phyloP scores from a whole-genome alignment of 1,140 invertebrate genomes.

The Augochlora pura region DNA sequence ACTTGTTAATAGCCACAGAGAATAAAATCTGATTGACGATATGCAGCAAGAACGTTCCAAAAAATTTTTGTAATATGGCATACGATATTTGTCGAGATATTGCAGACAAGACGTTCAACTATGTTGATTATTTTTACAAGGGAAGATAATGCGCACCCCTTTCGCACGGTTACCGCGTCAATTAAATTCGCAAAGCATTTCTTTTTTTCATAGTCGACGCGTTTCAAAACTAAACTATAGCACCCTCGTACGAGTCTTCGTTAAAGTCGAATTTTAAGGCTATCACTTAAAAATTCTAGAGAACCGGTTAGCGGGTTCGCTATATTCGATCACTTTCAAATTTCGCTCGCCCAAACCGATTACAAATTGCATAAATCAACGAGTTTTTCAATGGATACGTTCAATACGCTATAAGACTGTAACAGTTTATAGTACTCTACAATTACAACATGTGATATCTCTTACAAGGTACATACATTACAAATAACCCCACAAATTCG shows the following conservation, averaged over 20 bases:
- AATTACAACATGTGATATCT: slow-evolving; percentile 75
- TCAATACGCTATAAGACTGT: slow-evolving; percentile 70
- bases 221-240: slow-evolving; percentile 55
- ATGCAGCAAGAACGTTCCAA: not conserved
- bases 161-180: slow-evolving; percentile 50
- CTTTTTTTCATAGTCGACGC: slow-evolving; percentile 38
- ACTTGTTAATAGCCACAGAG: too few species aligned
- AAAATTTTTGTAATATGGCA: not conserved
- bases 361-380: slow-evolving; percentile 65
- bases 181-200: slow-evolving; percentile 56
- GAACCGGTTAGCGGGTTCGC: slow-evolving; percentile 24
- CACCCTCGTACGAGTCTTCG: slow-evolving; percentile 59
- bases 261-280: slow-evolving; percentile 61
- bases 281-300: slow-evolving; percentile 23
- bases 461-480: slow-evolving; percentile 70
- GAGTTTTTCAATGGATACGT: slow-evolving; percentile 57
- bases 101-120: too few species aligned
- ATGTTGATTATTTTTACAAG: too few species aligned
- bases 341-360: slow-evolving; percentile 52
- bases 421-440: slow-evolving; percentile 75
- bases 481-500: slow-evolving; percentile 66
- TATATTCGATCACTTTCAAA: slow-evolving; percentile 53
- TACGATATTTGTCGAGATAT: not conserved
- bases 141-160: slow-evolving; percentile 22
- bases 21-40: not conserved